Evolutionary conservation across 2,888 invertebrate genomes (phyloP), one percentile per base, ranked within the genome.

Genomic region (Lasioglossum leucozonium): DNA sequence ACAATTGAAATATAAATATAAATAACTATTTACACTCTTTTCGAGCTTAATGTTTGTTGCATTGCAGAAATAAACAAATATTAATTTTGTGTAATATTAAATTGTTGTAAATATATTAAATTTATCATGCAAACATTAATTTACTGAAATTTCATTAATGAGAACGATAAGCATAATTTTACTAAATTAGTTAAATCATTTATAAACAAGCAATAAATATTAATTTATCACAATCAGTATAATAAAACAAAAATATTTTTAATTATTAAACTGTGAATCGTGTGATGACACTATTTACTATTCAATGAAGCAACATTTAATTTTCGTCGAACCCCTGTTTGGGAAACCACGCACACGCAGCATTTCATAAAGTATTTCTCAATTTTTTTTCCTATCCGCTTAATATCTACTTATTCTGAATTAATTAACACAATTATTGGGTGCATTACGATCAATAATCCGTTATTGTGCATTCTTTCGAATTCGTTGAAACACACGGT

Each of bases 381-480:
- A 1, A 40, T 40, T 18, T 65, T 62, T 51, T 65, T 34, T 0
- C 13, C 13, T n/a, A 13, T 13, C 10, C n/a, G 40, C n/a, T 69
- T 69, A 22, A n/a, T 69, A 69, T 22, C 37, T 69, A 69, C n/a
- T 40, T 40, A 40, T 40, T n/a, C n/a, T 40, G 37, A 22, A 22
- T 11, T 69, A 69, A 69, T 69, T 69, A 69, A 69, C 69, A 37
- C n/a, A 40, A n/a, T 69, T 69, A 69, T 69, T 40, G n/a, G n/a
- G 11, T 55, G 26, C 26, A 40, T 74, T 74, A 37, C 26, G 74
- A 40, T 40, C 74, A 37, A 74, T 74, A 55, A 74, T 26, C 40
- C 37, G 74, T 74, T 74, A 55, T 40, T 51, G 26, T 58, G 26
- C 26, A 40, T 37, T 37, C 65, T 37, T 22, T 37, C 37, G 37